A percentile compares a stretch with the other conserved stretches of the same genome.
Conservation (phyloP, 2,113 vertebrate genomes). For the Syrrhaptes paradoxus region DNA sequence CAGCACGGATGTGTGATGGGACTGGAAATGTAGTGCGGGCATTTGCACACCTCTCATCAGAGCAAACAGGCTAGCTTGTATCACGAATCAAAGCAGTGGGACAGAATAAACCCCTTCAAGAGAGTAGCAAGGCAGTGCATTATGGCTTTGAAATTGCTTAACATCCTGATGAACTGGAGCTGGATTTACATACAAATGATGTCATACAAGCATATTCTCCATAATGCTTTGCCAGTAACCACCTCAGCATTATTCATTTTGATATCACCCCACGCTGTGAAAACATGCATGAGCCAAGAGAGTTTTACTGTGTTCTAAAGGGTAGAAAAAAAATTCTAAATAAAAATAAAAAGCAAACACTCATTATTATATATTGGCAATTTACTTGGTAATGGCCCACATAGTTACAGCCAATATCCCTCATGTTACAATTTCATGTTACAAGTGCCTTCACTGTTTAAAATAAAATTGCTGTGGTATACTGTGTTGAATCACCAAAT, state of each 20-base stretch:
- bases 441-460: neutral
- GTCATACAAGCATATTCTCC: constrained; percentile 20
- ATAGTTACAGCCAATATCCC: neutral
- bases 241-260: constrained; percentile 60
- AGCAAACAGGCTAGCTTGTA: neutral
- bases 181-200: constrained; percentile 71
- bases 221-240: constrained; percentile 60
- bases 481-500: neutral
- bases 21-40: neutral
- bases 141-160: constrained; percentile 27
- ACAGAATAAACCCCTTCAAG: neutral
- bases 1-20: neutral
- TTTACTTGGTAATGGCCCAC: constrained; percentile 2
- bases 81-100: neutral
- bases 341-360: neutral
- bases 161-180: constrained; percentile 38
- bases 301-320: neutral
- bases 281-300: constrained; percentile 25
- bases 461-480: neutral
- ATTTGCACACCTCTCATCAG: neutral
- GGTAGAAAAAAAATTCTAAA: constrained; percentile 1
- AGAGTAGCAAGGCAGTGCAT: neutral
- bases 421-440: neutral
- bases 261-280: constrained; percentile 37
- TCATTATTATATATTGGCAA: constrained; percentile 10